Evolutionary conservation across 2,797 vertebrate species (phyloP).

Genomic region (Sebastes variabilis): DNA sequence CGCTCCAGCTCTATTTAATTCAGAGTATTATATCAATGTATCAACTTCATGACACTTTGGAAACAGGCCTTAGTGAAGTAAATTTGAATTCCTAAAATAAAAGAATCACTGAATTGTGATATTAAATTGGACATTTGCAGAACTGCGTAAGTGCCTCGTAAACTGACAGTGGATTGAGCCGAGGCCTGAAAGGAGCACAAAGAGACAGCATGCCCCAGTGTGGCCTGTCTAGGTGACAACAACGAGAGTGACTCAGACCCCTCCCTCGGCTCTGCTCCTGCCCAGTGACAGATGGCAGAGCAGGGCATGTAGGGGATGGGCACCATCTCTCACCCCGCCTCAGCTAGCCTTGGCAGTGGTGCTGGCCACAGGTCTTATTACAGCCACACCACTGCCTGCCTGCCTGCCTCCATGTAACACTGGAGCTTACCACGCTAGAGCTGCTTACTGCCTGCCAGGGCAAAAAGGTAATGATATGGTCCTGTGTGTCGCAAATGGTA

Average conservation of each 20-base stretch:
- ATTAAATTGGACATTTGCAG: slow-evolving; percentile 1
- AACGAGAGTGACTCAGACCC: slow-evolving; percentile 65
- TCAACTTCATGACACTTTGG: not conserved
- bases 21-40: not conserved
- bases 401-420: slow-evolving; percentile 65
- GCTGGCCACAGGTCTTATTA: slow-evolving; percentile 76
- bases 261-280: slow-evolving; percentile 69
- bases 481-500: slow-evolving; percentile 54
- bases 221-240: slow-evolving; percentile 71
- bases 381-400: slow-evolving; percentile 69
- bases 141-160: slow-evolving; percentile 5
- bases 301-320: slow-evolving; percentile 81
- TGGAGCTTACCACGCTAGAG: slow-evolving; percentile 68
- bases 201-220: slow-evolving; percentile 63
- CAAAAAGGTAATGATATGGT: slow-evolving; percentile 75
- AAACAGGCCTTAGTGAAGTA: not conserved
- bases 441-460: slow-evolving; percentile 67
- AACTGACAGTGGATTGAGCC: slow-evolving; percentile 29
- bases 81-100: not conserved
- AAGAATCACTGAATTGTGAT: slow-evolving; percentile 2
- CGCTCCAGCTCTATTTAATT: not conserved
- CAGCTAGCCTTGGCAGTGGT: slow-evolving; percentile 68
- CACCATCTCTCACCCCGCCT: slow-evolving; percentile 74
- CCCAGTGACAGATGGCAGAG: slow-evolving; percentile 85
- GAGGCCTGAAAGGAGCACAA: slow-evolving; percentile 57